Base-by-base conservation (phyloP, 2,888 invertebrate species). In the Sisyra nigra region DNA sequence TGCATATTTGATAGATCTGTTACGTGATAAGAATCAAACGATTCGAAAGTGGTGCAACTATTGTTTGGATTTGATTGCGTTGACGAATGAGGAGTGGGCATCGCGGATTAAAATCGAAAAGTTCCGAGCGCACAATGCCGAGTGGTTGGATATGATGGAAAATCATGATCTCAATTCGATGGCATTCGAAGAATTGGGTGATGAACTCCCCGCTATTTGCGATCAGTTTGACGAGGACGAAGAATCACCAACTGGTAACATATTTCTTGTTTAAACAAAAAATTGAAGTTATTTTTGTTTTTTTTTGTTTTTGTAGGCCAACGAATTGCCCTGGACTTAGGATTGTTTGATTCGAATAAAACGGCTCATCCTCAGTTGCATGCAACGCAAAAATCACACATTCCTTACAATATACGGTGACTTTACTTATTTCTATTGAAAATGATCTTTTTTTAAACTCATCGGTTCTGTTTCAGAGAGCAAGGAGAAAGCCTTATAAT, bases 101-200 rank as follows among this genome's bases (percentile, higher is more conserved):
- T 80, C 77, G 44, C 76, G 89, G 54, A 92, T 97, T 47, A 88
- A 88, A 69, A 69, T 80, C 55, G 96, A 96, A 65, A 84, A 94
- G 52, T 98, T 97, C 65, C 77, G 92, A n/a, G 91, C 91, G 65
- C 94, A 97, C 65, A 98, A 98, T 63, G 87, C 89, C 0, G 94
- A 97, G 59, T 98, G 97, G 97, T 67, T 98, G 50, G 89, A 92
- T 55, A 94, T 96, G 82, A 89, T 97, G 32, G 91, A 93, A 62
- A 69, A 70, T 46, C 74, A 74, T 48, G 68, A 69, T 47, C 53
- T 62, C 34, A 59, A 59, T 31, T 57, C 56, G 2, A 60, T 61
- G 39, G 66, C 63, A 47, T 66, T 65, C 35, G 59, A 58, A 40
- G 70, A 70, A 37, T 72, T 68, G 37, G 80, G 79, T 51, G 73